Base-by-base conservation (phyloP, 2,797 vertebrate species). In the Oreortyx pictus region DNA sequence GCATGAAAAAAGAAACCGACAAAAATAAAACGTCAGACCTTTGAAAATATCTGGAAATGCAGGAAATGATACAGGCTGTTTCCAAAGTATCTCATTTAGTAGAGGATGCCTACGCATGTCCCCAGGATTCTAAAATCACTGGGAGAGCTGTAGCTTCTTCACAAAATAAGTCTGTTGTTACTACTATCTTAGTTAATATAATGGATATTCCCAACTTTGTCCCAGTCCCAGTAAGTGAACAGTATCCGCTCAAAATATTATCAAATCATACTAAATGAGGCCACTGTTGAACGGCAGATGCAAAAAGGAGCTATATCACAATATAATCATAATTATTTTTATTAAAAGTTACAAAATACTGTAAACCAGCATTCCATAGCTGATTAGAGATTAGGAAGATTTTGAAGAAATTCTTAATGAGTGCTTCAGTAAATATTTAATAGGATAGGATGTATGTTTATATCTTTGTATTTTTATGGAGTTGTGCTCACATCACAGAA, bases 1-100 rank as follows among this genome's bases (percentile, higher is more conserved):
- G 18, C 0, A 0, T 33, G n/a, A 25, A 6, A 8, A 1, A 11
- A 6, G 6, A 2, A 11, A 39, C 39, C 4, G 13, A 41, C 39
- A 68, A 46, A 64, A 61, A 4, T 2, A 11, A 60, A 72, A 35
- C 15, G 73, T 18, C 4, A 2, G 81, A 61, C 23, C 6, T 70
- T 81, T 84, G 62, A 56, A 81, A 83, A 50, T 70, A 31, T 50
- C 16, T 54, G 29, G 16, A 54, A 54, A 31, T 82, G 14, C 27
- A 60, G 59, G 39, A 73, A 91, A 66, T 3, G 39, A 44, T 31
- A 62, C 9, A 46, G 56, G 4, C 4, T 23, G 62, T 88, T 88
- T 88, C 64, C 17, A 52, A 62, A 60, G 41, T 44, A 52, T 72
- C 5, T 43, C 18, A 79, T 77, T 41, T 20, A 37, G 9, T 57